A percentile compares a stretch with the other conserved stretches of the same genome.
Conservation (phyloP, 1,140 invertebrate genomes). For the Heliconius himera region DNA sequence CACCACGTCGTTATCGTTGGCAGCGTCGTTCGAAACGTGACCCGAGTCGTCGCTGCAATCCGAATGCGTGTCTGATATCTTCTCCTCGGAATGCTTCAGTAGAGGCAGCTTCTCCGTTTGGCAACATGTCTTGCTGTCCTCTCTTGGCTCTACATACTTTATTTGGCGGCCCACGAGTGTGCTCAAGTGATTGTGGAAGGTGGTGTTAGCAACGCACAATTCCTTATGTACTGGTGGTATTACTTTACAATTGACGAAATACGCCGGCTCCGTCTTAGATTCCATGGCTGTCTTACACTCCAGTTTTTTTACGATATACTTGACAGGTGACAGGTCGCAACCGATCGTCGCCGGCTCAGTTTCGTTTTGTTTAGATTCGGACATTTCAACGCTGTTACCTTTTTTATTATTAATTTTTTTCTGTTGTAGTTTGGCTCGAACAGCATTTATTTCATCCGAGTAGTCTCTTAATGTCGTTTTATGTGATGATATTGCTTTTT, state of each 20-base stretch:
- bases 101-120: constrained; percentile 62
- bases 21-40: constrained; percentile 88
- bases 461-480: constrained; percentile 71
- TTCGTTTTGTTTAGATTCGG: constrained; percentile 64
- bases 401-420: constrained; percentile 75
- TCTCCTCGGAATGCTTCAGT: constrained; percentile 71
- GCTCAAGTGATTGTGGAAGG: constrained; percentile 77
- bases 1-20: constrained; percentile 68
- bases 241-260: constrained; percentile 75
- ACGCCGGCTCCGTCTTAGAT: constrained; percentile 64
- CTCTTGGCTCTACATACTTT: constrained; percentile 69
- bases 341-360: constrained; percentile 62
- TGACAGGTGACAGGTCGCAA: constrained; percentile 73
- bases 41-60: constrained; percentile 89
- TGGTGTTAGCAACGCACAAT: constrained; percentile 73
- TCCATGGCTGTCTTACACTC: constrained; percentile 75
- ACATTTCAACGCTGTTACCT: constrained; percentile 52
- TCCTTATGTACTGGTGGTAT: constrained; percentile 75
- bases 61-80: constrained; percentile 79
- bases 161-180: constrained; percentile 77
- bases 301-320: constrained; percentile 77
- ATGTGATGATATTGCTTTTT: constrained; percentile 61
- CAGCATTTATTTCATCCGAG: constrained; percentile 77
- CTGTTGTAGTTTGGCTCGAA: constrained; percentile 77
- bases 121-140: constrained; percentile 67